These are phyloP conservation scores for Cryptotis parvus DNA, from an alignment of 2,113 vertebrate genomes.

Conservation along the genomic window DNA sequence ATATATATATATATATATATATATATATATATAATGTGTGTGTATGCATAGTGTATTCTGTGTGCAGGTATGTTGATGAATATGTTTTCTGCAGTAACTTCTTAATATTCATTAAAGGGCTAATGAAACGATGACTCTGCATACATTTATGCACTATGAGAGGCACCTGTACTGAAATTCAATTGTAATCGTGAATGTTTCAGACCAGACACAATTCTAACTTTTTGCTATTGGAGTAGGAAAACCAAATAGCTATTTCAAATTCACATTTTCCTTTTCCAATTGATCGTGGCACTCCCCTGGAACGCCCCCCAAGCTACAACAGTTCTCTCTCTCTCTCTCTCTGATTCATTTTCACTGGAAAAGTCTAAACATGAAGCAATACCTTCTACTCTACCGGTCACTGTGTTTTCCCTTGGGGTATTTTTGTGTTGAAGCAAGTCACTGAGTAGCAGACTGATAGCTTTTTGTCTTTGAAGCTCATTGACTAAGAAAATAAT, in stretches of 20 bases:
- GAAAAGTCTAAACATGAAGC: slow-evolving; percentile 64
- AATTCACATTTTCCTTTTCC: slow-evolving; percentile 67
- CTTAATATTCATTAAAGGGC: slow-evolving; percentile 67
- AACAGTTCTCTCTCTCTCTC: slow-evolving; percentile 60
- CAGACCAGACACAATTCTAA: slow-evolving; percentile 65
- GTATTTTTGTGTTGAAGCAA: slow-evolving; percentile 75
- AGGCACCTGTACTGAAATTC: slow-evolving; percentile 59
- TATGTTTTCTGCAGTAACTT: slow-evolving; percentile 23
- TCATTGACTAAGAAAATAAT: slow-evolving; percentile 64
- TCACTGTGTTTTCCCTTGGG: slow-evolving; percentile 72
- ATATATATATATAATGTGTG: too few species aligned
- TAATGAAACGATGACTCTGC: slow-evolving; percentile 36
- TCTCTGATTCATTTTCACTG: slow-evolving; percentile 71
- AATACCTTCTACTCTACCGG: slow-evolving; percentile 59
- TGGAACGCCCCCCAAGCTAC: slow-evolving; percentile 59
- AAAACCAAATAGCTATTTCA: slow-evolving; percentile 70
- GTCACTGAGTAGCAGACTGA: slow-evolving; percentile 69
- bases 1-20: too few species aligned
- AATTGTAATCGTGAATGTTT: slow-evolving; percentile 60
- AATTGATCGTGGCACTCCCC: slow-evolving; percentile 59
- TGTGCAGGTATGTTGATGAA: background rate
- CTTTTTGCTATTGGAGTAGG: slow-evolving; percentile 44
- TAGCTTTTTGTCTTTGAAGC: slow-evolving; percentile 67
- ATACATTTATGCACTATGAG: slow-evolving; percentile 48
- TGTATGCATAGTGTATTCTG: too few species aligned